Evolutionary conservation across 2,888 invertebrate species (phyloP).

Genomic region (Caenorhabditis macrosperma): DNA sequence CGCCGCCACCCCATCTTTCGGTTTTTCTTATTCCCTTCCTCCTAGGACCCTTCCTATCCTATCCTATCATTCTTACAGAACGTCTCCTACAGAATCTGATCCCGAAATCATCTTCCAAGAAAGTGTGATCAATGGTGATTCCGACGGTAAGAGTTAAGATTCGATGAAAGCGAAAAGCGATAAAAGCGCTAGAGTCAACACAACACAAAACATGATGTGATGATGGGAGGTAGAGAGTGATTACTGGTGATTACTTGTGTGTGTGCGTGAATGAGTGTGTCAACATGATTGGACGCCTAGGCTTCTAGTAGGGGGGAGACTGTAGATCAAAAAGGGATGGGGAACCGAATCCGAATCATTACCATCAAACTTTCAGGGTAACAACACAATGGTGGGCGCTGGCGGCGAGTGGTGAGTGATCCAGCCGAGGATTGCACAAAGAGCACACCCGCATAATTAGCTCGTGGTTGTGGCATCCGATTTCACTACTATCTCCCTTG

Average conservation of each 20-base stretch:
- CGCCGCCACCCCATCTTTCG: neutral
- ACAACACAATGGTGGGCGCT: constrained; percentile 56
- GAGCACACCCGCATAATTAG: constrained; percentile 47
- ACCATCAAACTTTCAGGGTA: constrained; percentile 53
- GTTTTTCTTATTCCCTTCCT: constrained; percentile 9
- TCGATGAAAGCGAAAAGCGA: constrained; percentile 23
- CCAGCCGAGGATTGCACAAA: neutral
- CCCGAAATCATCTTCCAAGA: neutral
- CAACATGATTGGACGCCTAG: no score
- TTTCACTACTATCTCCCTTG: neutral
- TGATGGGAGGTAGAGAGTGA: no score
- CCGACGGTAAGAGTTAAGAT: constrained; percentile 70
- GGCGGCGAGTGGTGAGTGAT: constrained; percentile 34
- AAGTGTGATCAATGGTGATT: constrained; percentile 65
- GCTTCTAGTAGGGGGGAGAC: neutral
- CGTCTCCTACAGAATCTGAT: neutral
- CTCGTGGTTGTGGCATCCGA: neutral
- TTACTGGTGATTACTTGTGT: constrained; percentile 28
- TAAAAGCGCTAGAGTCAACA: constrained; percentile 45
- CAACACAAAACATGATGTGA: no score
- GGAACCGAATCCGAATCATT: neutral
- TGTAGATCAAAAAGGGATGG: neutral
- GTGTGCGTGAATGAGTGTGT: constrained; percentile 19
- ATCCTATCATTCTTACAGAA: no score
- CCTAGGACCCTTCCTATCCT: constrained; percentile 2